Conservation (phyloP, 2,888 invertebrate species). For the Oscheius myriophilus region DNA sequence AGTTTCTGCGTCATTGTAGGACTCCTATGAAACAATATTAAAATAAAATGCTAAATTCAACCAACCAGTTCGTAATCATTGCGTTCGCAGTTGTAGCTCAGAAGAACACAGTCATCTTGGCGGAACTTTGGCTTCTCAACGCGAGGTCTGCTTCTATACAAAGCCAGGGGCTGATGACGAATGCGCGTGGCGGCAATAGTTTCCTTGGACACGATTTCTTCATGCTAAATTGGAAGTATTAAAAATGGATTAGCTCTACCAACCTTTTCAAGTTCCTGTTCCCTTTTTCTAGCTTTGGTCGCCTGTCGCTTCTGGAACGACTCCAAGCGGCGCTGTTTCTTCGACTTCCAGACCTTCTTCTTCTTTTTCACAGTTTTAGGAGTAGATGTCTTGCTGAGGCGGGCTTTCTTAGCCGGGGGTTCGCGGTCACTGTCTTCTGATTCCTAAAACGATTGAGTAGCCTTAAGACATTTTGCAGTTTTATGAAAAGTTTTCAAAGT, state of each 20-base stretch:
- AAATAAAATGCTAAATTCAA: neutral
- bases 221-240: neutral
- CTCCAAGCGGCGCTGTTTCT: conserved; percentile 23
- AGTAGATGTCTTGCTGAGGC: neutral
- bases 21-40: conserved; percentile 21
- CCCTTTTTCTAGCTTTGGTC: conserved; percentile 33
- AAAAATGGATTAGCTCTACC: neutral
- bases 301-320: conserved; percentile 31
- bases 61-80: conserved; percentile 46
- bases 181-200: neutral
- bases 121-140: conserved; percentile 22
- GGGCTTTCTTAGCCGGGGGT: neutral
- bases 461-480: too few relatives aligned
- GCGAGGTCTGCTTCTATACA: conserved; percentile 13
- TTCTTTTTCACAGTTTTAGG: conserved; percentile 3
- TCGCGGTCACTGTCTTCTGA: too few relatives aligned
- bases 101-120: conserved; percentile 33
- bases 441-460: too few relatives aligned
- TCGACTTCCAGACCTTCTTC: conserved; percentile 3
- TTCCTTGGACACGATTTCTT: conserved; percentile 3
- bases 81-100: conserved; percentile 41
- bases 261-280: conserved; percentile 34
- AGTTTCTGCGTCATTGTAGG: conserved; percentile 53
- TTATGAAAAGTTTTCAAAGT: too few relatives aligned
- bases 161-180: neutral